Conservation (phyloP, 2,113 vertebrate genomes). For the Takifugu flavidus region DNA sequence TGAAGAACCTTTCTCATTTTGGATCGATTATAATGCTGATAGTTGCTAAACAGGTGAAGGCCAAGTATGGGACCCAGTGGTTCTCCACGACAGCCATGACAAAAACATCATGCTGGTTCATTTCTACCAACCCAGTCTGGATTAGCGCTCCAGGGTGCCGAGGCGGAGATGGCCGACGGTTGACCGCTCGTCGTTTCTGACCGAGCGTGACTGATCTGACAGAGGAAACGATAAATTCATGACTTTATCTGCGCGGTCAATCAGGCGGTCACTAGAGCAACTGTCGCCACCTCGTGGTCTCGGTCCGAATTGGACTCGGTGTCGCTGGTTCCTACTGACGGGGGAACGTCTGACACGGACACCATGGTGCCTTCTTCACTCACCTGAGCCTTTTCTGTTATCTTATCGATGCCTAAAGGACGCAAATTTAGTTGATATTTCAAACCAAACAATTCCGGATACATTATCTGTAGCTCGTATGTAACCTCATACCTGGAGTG, state of each 20-base stretch:
- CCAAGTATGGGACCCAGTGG: no score
- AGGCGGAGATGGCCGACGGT: conserved; percentile 73
- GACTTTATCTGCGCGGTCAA: background rate
- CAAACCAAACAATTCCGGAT: background rate
- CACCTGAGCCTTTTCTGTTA: conserved; percentile 91
- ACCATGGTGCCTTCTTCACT: conserved; percentile 88
- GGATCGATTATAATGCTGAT: no score
- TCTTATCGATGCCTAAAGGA: conserved; percentile 86
- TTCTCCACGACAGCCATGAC: no score
- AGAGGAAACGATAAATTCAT: background rate
- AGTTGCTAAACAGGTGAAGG: no score
- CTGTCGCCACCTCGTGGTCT: conserved; percentile 59
- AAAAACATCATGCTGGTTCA: background rate
- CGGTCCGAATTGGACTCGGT: conserved; percentile 70
- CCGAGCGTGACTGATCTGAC: conserved; percentile 62
- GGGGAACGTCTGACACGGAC: conserved; percentile 66
- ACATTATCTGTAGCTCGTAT: background rate
- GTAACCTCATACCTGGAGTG: conserved; percentile 80
- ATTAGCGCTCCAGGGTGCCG: conserved; percentile 80
- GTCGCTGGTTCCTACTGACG: conserved; percentile 61
- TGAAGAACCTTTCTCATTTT: background rate
- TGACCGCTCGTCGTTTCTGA: conserved; percentile 71
- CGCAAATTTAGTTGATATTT: background rate
- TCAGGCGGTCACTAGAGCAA: background rate
- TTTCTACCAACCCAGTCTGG: conserved; percentile 85